Evolutionary conservation across 2,888 invertebrate species (phyloP).

Genomic region (Polia nebulosa): DNA sequence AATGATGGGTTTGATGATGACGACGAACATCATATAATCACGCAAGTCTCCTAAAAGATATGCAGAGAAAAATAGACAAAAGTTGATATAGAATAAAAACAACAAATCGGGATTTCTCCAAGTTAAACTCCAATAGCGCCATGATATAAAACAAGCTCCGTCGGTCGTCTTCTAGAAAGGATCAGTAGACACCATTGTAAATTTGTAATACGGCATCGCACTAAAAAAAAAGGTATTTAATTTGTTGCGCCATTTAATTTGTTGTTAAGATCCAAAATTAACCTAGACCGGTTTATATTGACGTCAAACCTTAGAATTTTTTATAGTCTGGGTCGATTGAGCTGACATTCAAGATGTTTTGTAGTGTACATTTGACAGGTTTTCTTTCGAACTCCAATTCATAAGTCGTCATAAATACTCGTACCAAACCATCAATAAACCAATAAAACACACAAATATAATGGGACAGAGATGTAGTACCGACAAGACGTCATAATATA

Average conservation of each 20-base stretch:
- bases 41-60: too few relatives aligned
- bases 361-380: not conserved
- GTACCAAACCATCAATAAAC: not conserved
- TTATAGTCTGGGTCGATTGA: not conserved
- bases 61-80: too few relatives aligned
- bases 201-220: not conserved
- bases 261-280: conserved; percentile 18
- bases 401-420: too few relatives aligned
- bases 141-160: not conserved
- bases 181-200: not conserved
- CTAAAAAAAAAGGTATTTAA: conserved; percentile 1
- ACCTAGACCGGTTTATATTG: conserved; percentile 40
- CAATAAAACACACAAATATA: conserved; percentile 7
- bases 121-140: too few relatives aligned
- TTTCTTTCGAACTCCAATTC: too few relatives aligned
- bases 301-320: conserved; percentile 43
- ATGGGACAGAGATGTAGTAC: conserved; percentile 13
- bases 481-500: conserved; percentile 14
- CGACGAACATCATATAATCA: too few relatives aligned
- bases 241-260: conserved; percentile 1
- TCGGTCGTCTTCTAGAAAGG: too few relatives aligned
- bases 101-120: too few relatives aligned
- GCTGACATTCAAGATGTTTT: not conserved
- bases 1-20: not conserved
- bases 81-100: too few relatives aligned